Percentiles rank a stretch among this genome's conserved stretches.
Evolutionary conservation across 2,797 vertebrate genomes (phyloP).

Genomic region (Tenualosa thibaudeaui): DNA sequence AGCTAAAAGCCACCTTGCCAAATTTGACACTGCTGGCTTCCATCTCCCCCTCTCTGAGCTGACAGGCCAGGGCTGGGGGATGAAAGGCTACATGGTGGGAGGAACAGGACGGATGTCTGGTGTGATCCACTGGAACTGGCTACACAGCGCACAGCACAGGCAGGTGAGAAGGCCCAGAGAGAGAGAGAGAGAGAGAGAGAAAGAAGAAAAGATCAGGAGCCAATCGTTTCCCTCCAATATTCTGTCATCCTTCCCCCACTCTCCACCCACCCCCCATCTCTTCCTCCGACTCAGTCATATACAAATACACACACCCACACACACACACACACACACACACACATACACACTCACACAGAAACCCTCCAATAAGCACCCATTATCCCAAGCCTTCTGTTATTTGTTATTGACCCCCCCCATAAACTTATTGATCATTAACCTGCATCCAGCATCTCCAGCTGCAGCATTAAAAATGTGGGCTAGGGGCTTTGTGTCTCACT

Average conservation of each 20-base stretch:
- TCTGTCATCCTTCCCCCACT: neutral
- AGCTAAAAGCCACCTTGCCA: conserved; percentile 22
- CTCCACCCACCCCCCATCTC: neutral
- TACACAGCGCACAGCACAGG: neutral
- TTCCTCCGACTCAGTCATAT: too few species aligned
- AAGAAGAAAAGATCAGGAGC: neutral
- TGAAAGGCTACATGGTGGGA: neutral
- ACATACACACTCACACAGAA: neutral
- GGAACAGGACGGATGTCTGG: neutral
- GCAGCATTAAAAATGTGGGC: neutral
- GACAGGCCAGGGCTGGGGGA: neutral
- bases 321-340: neutral
- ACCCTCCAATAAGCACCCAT: neutral
- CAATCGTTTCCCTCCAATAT: neutral
- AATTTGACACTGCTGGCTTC: neutral
- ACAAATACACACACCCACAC: neutral
- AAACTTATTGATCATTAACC: neutral
- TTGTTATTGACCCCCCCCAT: neutral
- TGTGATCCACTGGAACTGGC: neutral
- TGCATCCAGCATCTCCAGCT: too few species aligned
- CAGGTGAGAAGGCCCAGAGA: conserved; percentile 4
- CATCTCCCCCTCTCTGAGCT: neutral
- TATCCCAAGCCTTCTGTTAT: neutral
- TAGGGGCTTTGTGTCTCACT: neutral
- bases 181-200: neutral